Evolutionary conservation across 1,140 invertebrate species (phyloP).

Genomic region (Reticulitermes speratus): DNA sequence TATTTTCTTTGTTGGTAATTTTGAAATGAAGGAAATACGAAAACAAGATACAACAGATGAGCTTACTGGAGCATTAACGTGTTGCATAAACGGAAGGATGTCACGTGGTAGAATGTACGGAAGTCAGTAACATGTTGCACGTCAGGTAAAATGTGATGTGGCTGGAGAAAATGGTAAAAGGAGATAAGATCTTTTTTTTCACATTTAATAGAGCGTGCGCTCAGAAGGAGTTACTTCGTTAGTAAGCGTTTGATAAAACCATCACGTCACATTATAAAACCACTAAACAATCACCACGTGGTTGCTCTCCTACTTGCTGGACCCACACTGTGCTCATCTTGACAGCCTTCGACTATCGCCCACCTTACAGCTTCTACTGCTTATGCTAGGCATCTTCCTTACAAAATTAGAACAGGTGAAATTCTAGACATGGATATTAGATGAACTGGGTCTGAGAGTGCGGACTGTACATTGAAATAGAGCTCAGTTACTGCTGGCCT

Average conservation of each 20-base stretch:
- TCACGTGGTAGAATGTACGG: background rate
- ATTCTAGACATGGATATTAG: too few relatives aligned
- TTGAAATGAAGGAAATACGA: background rate
- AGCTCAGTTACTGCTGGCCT: too few relatives aligned
- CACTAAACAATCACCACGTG: background rate
- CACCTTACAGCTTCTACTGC: too few relatives aligned
- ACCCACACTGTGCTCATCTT: too few relatives aligned
- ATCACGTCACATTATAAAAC: background rate
- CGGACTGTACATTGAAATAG: too few relatives aligned
- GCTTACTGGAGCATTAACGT: background rate
- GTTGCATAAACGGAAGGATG: conserved; percentile 9
- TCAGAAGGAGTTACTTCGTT: background rate
- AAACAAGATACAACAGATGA: background rate
- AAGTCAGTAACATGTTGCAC: background rate
- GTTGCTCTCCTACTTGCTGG: background rate
- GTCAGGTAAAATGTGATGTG: background rate
- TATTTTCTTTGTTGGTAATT: background rate
- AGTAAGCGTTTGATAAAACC: background rate
- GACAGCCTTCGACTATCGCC: too few relatives aligned
- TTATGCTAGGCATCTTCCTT: too few relatives aligned
- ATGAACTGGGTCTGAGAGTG: too few relatives aligned
- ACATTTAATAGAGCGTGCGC: conserved; percentile 8
- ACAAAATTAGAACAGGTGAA: too few relatives aligned
- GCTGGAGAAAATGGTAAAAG: background rate
- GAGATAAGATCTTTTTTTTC: background rate